Evolutionary conservation across 1,140 invertebrate species (phyloP).

Genomic region (Oreohelix idahoensis): DNA sequence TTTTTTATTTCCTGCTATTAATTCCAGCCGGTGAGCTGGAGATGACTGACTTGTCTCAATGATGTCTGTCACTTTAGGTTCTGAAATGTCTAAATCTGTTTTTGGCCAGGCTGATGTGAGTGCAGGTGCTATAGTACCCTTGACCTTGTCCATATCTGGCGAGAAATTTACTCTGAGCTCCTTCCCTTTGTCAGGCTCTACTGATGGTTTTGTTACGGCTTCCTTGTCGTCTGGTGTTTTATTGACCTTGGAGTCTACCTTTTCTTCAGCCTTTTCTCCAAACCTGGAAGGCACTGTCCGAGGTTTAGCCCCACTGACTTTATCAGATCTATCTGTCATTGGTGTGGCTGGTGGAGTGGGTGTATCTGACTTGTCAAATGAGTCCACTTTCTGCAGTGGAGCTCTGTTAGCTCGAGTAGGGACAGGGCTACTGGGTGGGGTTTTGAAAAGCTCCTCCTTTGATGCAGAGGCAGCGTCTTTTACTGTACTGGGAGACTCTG

Average conservation of each 20-base stretch:
- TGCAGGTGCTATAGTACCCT: neutral
- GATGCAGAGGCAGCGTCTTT: neutral
- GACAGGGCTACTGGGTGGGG: constrained; percentile 63
- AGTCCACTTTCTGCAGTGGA: constrained; percentile 59
- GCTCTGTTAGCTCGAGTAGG: constrained; percentile 45
- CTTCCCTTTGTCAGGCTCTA: neutral
- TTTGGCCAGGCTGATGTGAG: neutral
- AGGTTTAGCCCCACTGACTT: neutral
- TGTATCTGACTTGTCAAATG: constrained; percentile 53
- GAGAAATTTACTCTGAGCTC: neutral
- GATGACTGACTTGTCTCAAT: neutral
- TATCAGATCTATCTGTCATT: constrained; percentile 13
- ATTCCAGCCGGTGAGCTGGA: neutral
- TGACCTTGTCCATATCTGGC: neutral
- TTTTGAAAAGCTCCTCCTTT: constrained; percentile 56
- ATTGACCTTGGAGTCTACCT: neutral
- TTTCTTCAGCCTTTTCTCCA: neutral
- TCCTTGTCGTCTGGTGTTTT: neutral
- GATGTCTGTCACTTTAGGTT: neutral
- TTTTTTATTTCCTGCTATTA: constrained; percentile 7
- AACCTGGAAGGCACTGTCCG: neutral
- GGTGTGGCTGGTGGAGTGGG: constrained; percentile 46
- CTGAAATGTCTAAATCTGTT: neutral
- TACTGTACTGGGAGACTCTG: neutral
- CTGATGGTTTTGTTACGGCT: neutral